Percentiles rank a stretch among this genome's conserved stretches.
Evolutionary conservation across 2,888 invertebrate species (phyloP).

Genomic region (Cosmia pyralina): DNA sequence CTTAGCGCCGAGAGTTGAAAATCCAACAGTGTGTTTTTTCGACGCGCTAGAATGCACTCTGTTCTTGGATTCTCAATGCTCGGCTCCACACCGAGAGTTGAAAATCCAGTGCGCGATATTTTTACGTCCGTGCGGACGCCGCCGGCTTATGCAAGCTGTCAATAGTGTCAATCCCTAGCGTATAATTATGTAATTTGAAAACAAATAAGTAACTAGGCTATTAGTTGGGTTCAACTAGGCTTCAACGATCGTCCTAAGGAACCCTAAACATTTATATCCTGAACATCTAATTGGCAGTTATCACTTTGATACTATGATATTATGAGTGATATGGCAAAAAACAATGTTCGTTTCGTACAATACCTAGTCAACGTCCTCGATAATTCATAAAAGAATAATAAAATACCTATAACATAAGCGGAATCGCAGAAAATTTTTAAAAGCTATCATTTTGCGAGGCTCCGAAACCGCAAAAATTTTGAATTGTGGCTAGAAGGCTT

Average conservation of each 20-base stretch:
- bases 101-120: no score
- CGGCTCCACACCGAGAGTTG: no score
- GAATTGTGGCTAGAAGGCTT: no score
- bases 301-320: slow-evolving; percentile 34
- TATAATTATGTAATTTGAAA: no score
- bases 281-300: slow-evolving; percentile 59
- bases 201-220: not conserved
- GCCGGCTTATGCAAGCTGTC: no score
- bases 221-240: not conserved
- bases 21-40: no score
- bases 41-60: no score
- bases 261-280: slow-evolving; percentile 57
- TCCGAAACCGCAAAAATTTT: not conserved
- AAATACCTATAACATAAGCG: not conserved
- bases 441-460: not conserved
- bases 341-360: slow-evolving; percentile 1
- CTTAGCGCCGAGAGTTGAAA: no score
- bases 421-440: not conserved
- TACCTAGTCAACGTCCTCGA: slow-evolving; percentile 22
- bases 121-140: no score
- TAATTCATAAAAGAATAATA: slow-evolving; percentile 10
- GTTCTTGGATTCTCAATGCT: no score
- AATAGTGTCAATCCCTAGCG: no score
- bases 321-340: slow-evolving; percentile 26
- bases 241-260: slow-evolving; percentile 16